These are phyloP conservation scores for Speoplatyrhinus poulsoni DNA, from an alignment of 2,113 vertebrate genomes.

Conservation along the genomic window DNA sequence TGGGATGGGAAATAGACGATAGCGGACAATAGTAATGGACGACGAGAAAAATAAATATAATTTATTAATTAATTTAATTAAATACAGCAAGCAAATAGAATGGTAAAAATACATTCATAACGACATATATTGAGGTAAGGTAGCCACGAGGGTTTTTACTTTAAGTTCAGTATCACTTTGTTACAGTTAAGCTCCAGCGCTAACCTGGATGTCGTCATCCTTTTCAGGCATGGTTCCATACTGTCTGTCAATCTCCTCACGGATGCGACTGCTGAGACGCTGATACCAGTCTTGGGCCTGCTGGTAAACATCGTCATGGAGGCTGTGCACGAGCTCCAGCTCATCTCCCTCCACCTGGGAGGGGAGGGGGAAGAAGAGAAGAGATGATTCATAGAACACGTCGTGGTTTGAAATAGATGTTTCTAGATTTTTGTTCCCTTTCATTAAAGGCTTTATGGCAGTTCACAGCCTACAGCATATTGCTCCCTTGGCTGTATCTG, in stretches of 20 bases:
- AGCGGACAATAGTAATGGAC: neutral
- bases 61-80: neutral
- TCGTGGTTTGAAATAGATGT: neutral
- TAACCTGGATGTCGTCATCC: constrained; percentile 87
- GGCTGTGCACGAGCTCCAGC: constrained; percentile 77
- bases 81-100: neutral
- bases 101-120: neutral
- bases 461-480: neutral
- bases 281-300: constrained; percentile 84
- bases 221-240: constrained; percentile 80
- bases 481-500: neutral
- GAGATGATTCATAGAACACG: neutral
- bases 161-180: neutral
- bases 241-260: constrained; percentile 78
- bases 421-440: neutral
- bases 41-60: neutral
- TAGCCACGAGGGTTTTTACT: neutral
- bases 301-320: constrained; percentile 85
- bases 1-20: too few relatives aligned
- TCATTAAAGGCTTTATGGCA: neutral
- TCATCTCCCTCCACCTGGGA: constrained; percentile 80
- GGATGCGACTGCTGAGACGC: constrained; percentile 71
- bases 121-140: neutral
- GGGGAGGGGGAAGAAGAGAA: neutral
- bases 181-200: neutral